phyloP scores from a whole-genome alignment of 2,797 vertebrate species.

The Sparus aurata region DNA sequence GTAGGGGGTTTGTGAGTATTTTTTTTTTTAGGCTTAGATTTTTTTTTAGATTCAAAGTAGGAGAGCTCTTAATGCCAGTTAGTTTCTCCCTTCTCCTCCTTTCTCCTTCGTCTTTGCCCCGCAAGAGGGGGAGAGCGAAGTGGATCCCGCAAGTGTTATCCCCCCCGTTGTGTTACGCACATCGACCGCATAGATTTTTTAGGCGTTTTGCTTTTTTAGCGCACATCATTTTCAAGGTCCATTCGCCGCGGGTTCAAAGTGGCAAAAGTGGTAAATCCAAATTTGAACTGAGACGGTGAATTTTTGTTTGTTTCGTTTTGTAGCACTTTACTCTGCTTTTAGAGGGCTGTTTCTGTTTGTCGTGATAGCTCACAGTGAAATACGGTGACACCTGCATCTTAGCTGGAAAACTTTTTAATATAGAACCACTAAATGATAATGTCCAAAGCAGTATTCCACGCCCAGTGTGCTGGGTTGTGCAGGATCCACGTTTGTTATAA shows the following conservation, averaged over 20 bases:
- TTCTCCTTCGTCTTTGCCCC: neutral
- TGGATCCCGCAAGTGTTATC: conserved; percentile 23
- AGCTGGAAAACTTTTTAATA: conserved; percentile 38
- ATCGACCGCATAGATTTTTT: conserved; percentile 40
- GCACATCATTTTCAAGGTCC: neutral
- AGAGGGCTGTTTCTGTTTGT: conserved; percentile 61
- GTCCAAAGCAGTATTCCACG: conserved; percentile 69
- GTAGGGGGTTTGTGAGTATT: neutral
- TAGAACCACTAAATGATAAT: conserved; percentile 40
- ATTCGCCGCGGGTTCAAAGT: neutral
- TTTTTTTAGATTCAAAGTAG: conserved; percentile 5
- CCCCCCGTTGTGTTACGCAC: conserved; percentile 7
- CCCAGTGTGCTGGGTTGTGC: conserved; percentile 13
- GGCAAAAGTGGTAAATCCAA: neutral
- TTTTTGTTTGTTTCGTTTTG: conserved; percentile 51
- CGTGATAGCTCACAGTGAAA: conserved; percentile 23
- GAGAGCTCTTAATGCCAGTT: conserved; percentile 1
- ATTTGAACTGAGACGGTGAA: neutral
- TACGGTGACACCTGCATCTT: conserved; percentile 30
- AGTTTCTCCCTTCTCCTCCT: neutral
- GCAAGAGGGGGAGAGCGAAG: neutral
- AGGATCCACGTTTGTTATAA: conserved; percentile 37
- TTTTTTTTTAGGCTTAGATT: conserved; percentile 19
- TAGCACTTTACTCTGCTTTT: conserved; percentile 80
- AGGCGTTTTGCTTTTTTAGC: conserved; percentile 29